These are phyloP conservation scores for Eurystomus glaucurus DNA, from an alignment of 2,797 vertebrate genomes.

Conservation along the genomic window DNA sequence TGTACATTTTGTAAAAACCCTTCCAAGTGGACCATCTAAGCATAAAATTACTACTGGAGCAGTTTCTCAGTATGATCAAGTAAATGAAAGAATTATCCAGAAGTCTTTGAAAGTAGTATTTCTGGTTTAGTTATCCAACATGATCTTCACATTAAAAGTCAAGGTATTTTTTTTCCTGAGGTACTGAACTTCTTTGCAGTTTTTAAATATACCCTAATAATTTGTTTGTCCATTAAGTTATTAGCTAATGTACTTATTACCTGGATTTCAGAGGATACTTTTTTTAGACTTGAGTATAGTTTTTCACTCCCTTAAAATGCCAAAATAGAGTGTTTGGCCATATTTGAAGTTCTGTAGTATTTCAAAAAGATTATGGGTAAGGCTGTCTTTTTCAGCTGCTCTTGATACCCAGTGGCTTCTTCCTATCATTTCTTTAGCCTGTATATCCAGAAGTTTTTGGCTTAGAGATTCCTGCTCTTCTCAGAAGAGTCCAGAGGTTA, in stretches of 20 bases:
- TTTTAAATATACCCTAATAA: not conserved
- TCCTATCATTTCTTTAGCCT: not conserved
- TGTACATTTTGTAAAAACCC: not conserved
- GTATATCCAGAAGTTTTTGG: not conserved
- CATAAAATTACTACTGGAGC: constrained; percentile 2
- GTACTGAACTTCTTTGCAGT: not conserved
- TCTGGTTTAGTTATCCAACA: not conserved
- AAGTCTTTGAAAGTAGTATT: constrained; percentile 8
- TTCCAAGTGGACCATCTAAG: constrained; percentile 20
- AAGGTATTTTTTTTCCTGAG: not conserved
- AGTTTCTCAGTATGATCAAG: constrained; percentile 6
- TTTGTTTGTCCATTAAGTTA: not conserved
- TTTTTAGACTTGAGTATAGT: not conserved
- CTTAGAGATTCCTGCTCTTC: not conserved
- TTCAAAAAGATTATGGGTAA: not conserved
- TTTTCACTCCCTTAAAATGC: not conserved
- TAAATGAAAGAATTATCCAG: constrained; percentile 23
- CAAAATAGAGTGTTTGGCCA: not conserved
- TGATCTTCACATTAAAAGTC: not conserved
- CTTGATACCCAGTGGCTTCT: not conserved
- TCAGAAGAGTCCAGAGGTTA: not conserved
- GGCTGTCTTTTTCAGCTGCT: not conserved
- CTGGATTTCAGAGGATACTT: not conserved
- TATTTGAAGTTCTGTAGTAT: not conserved
- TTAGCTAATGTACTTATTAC: not conserved